A percentile compares a stretch with the other conserved stretches of the same genome.
phyloP scores from a whole-genome alignment of 1,140 invertebrate genomes.

The Antheraea pernyi region DNA sequence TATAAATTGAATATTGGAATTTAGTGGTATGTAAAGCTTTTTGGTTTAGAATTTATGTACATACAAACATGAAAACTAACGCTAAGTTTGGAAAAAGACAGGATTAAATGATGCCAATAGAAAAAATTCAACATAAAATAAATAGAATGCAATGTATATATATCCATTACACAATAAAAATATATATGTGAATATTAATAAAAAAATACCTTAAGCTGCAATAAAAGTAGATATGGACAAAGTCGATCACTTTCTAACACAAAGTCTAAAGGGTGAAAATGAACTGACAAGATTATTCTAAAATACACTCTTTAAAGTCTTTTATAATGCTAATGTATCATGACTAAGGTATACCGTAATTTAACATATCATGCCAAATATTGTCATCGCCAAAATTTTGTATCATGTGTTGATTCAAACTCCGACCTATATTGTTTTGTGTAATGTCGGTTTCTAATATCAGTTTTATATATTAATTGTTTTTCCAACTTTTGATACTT shows the following conservation, averaged over 20 bases:
- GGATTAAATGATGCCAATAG: no score
- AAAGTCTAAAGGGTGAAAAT: not conserved
- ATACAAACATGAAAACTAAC: no score
- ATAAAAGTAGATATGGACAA: not conserved
- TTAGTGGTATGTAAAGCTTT: no score
- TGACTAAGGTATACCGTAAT: not conserved
- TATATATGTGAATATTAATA: not conserved
- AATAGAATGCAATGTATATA: no score
- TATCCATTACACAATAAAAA: no score
- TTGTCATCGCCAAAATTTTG: not conserved
- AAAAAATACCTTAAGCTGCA: not conserved
- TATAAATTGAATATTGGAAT: no score
- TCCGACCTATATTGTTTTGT: no score
- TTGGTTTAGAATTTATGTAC: no score
- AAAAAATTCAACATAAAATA: no score
- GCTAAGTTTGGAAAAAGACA: no score
- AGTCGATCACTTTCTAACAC: not conserved
- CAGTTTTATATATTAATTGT: not conserved
- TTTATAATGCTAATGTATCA: not conserved
- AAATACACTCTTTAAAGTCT: not conserved
- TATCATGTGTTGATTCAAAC: not conserved
- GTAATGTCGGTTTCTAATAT: no score
- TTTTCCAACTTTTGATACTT: not conserved
- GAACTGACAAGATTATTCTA: not conserved
- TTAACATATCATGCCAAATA: not conserved